Evolutionary conservation across 2,888 invertebrate genomes (phyloP).

Genomic region (Hetaerina titia): DNA sequence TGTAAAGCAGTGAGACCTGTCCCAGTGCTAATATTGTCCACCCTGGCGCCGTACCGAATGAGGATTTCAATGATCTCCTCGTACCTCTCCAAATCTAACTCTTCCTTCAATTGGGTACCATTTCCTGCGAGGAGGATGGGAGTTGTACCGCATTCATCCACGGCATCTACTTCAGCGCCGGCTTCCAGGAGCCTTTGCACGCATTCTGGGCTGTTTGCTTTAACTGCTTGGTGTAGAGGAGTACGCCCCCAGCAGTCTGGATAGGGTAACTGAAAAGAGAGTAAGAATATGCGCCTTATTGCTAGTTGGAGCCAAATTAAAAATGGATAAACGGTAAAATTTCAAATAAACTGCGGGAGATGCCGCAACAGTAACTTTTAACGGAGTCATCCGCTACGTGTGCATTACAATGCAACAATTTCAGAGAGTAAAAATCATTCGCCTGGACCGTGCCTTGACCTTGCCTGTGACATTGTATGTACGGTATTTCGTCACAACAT

Average conservation of each 20-base stretch:
- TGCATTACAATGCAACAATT: no score
- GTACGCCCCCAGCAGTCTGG: slow-evolving; percentile 75
- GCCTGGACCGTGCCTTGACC: no score
- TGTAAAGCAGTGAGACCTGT: slow-evolving; percentile 76
- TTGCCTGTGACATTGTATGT: no score
- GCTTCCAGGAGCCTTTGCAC: slow-evolving; percentile 74
- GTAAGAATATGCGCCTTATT: not conserved
- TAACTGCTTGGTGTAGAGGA: slow-evolving; percentile 76
- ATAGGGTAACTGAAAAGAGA: slow-evolving; percentile 74
- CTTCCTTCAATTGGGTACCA: slow-evolving; percentile 71
- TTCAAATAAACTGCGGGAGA: no score
- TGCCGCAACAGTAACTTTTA: no score
- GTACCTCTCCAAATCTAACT: slow-evolving; percentile 75
- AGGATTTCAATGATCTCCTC: slow-evolving; percentile 75
- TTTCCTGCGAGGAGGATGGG: slow-evolving; percentile 76
- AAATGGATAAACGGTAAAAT: no score
- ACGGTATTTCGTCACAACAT: no score
- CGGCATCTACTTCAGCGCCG: slow-evolving; percentile 74
- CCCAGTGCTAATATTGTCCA: slow-evolving; percentile 71
- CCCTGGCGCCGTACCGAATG: slow-evolving; percentile 73
- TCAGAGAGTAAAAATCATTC: no score
- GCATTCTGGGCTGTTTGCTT: slow-evolving; percentile 75
- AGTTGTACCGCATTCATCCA: slow-evolving; percentile 75
- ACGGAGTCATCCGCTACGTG: no score
- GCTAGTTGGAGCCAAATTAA: no score